Base-by-base conservation (phyloP, 2,113 vertebrate genomes). In the Brachypteracias leptosomus region DNA sequence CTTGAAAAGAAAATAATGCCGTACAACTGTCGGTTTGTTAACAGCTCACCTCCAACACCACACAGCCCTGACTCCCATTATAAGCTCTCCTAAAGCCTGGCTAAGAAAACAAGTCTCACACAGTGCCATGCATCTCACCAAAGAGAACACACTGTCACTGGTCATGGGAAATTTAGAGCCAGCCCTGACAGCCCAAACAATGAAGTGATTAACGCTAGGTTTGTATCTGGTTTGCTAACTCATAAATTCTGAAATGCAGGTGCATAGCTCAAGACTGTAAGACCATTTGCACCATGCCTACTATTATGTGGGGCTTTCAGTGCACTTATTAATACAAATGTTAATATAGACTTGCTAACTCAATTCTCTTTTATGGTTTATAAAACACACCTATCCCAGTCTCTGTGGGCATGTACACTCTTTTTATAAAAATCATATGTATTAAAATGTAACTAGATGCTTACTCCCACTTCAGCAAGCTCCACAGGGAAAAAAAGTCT, bases 381-480 rank as follows among this genome's bases (percentile, higher is more conserved):
- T 96, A 94, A 91, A 94, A 70, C 46, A 70, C 18, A 94, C 70
- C 87, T 94, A 82, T 89, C 10, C 3, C 35, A 65, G 81, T 91
- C 93, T 96, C 96, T 73, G 17, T 88, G 91, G 89, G 40, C 93
- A 79, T 76, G 87, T 92, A 93, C 44, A 16, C 28, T 79, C n/a
- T 72, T 91, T 92, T 94, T 78, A 91, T 96, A 89, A 92, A 94
- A 94, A 76, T 89, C 58, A 22, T 40, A 46, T 87, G 25, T 76
- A 93, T 91, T 96, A 73, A 95, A 94, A 93, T 76, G 81, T 91
- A 95, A 89, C 88, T 79, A 95, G 71, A 82, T 92, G 74, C 81
- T 51, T 91, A 65, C 62, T 96, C 46, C 81, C 66, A 33, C 40
- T 89, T 79, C 54, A 91, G 36, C 76, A 79, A 66, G 35, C 35